Evolutionary conservation across 64 coral and sea anemone genomes (phyloP).

Genomic region (Montipora sp.): DNA sequence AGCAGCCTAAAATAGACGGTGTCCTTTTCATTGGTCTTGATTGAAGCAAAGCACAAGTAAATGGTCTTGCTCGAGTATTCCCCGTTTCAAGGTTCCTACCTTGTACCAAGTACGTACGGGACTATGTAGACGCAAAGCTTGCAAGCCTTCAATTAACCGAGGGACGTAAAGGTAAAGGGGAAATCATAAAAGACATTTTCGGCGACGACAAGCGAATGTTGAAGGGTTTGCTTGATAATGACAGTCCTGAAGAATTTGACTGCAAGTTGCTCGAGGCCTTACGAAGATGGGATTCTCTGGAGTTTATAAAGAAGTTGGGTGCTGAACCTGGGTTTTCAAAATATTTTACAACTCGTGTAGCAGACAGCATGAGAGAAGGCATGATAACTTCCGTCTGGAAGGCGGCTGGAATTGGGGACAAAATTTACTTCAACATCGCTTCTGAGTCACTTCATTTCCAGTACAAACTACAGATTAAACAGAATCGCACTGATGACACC

Average conservation of each 20-base stretch:
- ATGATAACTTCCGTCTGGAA: neutral
- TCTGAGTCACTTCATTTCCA: neutral
- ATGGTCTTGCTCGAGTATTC: conserved; percentile 25
- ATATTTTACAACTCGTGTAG: neutral
- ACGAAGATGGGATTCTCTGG: neutral
- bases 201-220: neutral
- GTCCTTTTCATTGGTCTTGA: neutral
- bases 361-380: neutral
- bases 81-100: conserved; percentile 13
- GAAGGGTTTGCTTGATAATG: neutral
- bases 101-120: neutral
- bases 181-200: conserved; percentile 16
- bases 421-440: neutral
- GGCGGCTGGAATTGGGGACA: neutral
- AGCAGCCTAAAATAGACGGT: neutral
- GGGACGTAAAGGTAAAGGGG: neutral
- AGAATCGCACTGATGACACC: neutral
- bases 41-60: neutral
- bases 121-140: neutral
- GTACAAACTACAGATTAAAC: neutral
- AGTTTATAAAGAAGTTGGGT: neutral
- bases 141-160: conserved; percentile 9
- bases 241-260: neutral
- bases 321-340: neutral
- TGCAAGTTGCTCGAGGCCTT: neutral